These are phyloP conservation scores for Caenorhabditis imperialis DNA, from an alignment of 2,888 invertebrate genomes.

Conservation along the genomic window DNA sequence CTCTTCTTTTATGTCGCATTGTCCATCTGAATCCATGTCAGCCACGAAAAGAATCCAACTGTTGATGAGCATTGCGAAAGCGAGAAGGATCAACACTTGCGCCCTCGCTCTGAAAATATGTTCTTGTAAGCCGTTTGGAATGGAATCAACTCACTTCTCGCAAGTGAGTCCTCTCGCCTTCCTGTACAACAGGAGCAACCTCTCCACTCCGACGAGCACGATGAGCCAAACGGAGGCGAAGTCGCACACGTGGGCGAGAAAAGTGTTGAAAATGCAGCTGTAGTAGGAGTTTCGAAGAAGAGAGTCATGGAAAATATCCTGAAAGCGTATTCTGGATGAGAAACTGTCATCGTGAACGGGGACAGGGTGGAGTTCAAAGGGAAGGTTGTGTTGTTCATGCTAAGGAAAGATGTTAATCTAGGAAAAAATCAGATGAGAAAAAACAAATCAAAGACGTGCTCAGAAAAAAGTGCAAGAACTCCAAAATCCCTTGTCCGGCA, in stretches of 20 bases:
- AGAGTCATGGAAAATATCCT: constrained; percentile 57
- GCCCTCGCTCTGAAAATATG: constrained; percentile 63
- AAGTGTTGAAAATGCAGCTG: constrained; percentile 63
- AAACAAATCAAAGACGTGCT: no score
- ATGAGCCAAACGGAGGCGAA: constrained; percentile 75
- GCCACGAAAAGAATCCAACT: constrained; percentile 75
- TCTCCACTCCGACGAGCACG: constrained; percentile 72
- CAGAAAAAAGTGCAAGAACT: background rate
- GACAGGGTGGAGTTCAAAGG: background rate
- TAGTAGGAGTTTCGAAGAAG: constrained; percentile 54
- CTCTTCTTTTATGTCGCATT: constrained; percentile 71
- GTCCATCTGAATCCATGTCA: constrained; percentile 61
- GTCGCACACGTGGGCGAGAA: constrained; percentile 74
- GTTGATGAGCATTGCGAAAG: constrained; percentile 69
- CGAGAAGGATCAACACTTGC: constrained; percentile 67
- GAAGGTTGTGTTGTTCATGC: no score
- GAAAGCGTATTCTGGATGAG: constrained; percentile 4
- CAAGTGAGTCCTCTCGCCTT: constrained; percentile 60
- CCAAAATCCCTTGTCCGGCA: background rate
- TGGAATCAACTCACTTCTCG: constrained; percentile 53
- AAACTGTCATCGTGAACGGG: background rate
- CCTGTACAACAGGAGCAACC: constrained; percentile 68
- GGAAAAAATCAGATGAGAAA: no score
- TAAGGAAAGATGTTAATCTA: no score
- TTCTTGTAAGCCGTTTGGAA: background rate